phyloP scores from a whole-genome alignment of 2,888 invertebrate species.

The Agonopterix arenella region DNA sequence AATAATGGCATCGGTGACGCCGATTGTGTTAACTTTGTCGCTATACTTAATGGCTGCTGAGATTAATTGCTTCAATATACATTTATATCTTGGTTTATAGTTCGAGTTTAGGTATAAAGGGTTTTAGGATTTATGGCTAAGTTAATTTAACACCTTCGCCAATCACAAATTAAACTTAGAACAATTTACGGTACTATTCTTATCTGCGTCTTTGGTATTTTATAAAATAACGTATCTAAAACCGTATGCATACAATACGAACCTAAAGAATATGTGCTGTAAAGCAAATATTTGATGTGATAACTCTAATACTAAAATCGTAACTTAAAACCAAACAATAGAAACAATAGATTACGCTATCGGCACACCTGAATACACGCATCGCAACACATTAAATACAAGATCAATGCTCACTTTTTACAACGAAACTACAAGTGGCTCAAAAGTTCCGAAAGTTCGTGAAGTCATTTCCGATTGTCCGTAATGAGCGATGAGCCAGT shows the following conservation, averaged over 20 bases:
- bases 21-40: conserved; percentile 57
- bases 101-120: not conserved
- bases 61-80: conserved; percentile 45
- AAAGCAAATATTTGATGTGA: conserved; percentile 12
- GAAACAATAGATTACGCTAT: conserved; percentile 1
- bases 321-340: not conserved
- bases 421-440: conserved; percentile 44
- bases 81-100: conserved; percentile 20
- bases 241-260: too few species aligned
- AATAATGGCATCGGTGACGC: conserved; percentile 52
- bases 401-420: conserved; percentile 25
- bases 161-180: too few species aligned
- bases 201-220: too few species aligned
- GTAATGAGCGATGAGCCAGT: conserved; percentile 60
- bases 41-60: conserved; percentile 49
- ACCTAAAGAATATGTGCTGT: conserved; percentile 1
- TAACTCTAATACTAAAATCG: not conserved
- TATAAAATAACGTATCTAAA: too few species aligned
- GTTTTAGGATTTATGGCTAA: not conserved
- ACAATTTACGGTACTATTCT: too few species aligned
- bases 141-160: too few species aligned
- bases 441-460: conserved; percentile 58
- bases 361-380: conserved; percentile 54
- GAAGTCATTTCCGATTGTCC: conserved; percentile 68
- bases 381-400: conserved; percentile 27